Evolutionary conservation across 2,888 invertebrate species (phyloP), one percentile per base, ranked within the genome.

Genomic region (Sarcophaga subvicina): DNA sequence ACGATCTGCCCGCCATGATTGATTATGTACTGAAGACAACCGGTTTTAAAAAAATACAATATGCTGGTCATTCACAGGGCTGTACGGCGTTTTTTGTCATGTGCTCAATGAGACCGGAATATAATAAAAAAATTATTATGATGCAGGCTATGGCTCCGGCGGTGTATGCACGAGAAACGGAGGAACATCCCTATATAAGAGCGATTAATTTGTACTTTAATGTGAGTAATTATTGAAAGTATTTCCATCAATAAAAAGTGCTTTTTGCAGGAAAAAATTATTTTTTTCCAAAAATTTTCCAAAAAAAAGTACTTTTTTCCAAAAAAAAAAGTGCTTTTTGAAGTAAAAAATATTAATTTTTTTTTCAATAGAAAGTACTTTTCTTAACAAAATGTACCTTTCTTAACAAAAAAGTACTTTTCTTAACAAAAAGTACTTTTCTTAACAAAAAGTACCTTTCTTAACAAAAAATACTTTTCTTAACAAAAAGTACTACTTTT

Each of bases 1-100:
- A 95, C 88, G 98, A 98, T 93, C 90, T 98, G 73, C 97, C 98
- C 0, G 95, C 97, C 0, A 97, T 96, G 95, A 96, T 99, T 67
- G 96, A 98, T 91, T 95, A 96, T 82, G 94, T 95, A 10, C 88
- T 94, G 0, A 88, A 90, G 17, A 80, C 87, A 0, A 95, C 96
- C 0, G 93, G 94, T 0, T 93, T 94, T 62, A 89, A 94, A 54
- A 92, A 94, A 71, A 79, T 96, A 0, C 94, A 94, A 83, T 96
- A 96, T 90, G 92, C 95, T 8, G 96, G 96, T 0, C 96, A 96
- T 90, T 96, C 95, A 0, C 95, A 96, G 92, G 98, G 97, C 17
- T 96, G 96, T 0, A 96, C 96, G 0, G 90, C 94, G 0, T 96
- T 96, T 91, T 96, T 95, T 89, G 96, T 96, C 0, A 94, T 96